These are phyloP conservation scores for Rachycentron canadum DNA, from an alignment of 2,797 vertebrate genomes.

Conservation along the genomic window DNA sequence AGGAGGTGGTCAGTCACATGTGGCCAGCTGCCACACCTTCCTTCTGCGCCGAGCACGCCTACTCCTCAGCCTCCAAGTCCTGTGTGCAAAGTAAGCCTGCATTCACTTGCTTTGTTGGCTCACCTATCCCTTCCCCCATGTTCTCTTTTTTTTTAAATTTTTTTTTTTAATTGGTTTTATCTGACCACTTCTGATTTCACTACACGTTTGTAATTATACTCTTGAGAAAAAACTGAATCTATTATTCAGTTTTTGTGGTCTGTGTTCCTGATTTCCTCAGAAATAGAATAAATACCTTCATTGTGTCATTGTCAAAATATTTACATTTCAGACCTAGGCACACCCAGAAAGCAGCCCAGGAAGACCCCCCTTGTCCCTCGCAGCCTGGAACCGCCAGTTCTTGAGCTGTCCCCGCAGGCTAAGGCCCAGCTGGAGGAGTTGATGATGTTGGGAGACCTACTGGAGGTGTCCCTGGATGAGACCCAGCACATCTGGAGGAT, in stretches of 20 bases:
- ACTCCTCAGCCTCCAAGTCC: slow-evolving; percentile 98
- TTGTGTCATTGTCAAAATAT: slow-evolving; percentile 4
- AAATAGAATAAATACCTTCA: neutral
- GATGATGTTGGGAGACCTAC: slow-evolving; percentile 98
- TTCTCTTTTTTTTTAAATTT: neutral
- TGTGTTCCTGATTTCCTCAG: neutral
- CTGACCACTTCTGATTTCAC: neutral
- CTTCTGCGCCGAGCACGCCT: slow-evolving; percentile 97
- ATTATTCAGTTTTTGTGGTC: neutral
- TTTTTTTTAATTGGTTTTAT: too few relatives aligned
- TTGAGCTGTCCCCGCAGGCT: slow-evolving; percentile 93
- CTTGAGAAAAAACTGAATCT: neutral
- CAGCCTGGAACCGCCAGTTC: slow-evolving; percentile 94
- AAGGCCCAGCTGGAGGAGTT: slow-evolving; percentile 96
- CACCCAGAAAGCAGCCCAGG: slow-evolving; percentile 95
- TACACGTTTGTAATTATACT: neutral
- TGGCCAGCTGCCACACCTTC: slow-evolving; percentile 93
- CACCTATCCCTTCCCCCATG: neutral
- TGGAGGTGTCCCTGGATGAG: slow-evolving; percentile 98
- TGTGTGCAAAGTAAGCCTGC: slow-evolving; percentile 92
- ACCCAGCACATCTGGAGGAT: slow-evolving; percentile 99
- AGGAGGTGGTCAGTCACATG: slow-evolving; percentile 99
- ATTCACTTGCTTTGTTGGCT: neutral
- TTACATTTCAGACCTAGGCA: slow-evolving; percentile 85
- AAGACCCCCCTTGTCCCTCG: slow-evolving; percentile 97